These are phyloP conservation scores for Listrodromus nycthemerus DNA, from an alignment of 2,888 invertebrate genomes.

Conservation along the genomic window DNA sequence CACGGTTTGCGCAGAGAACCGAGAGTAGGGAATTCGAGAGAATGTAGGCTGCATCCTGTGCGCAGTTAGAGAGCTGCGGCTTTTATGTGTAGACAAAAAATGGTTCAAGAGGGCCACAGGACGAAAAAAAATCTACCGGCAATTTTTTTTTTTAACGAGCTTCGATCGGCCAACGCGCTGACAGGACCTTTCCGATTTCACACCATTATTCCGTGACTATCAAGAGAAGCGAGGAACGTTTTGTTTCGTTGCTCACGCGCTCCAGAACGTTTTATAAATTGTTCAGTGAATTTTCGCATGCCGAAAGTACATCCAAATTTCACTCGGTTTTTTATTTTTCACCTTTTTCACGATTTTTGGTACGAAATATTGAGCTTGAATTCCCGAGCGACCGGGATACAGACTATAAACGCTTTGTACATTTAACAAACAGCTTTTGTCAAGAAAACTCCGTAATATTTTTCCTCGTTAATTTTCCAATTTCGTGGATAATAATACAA, in stretches of 20 bases:
- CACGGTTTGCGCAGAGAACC: background rate
- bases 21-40: background rate
- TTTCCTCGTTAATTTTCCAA: background rate
- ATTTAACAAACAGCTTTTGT: background rate
- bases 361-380: background rate
- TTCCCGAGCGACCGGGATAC: background rate
- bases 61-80: constrained; percentile 1
- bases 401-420: background rate
- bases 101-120: background rate
- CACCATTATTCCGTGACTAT: background rate
- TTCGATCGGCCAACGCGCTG: background rate
- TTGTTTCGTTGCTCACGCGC: too few species aligned
- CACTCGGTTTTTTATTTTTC: background rate
- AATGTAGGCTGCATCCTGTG: too few species aligned
- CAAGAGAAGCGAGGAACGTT: background rate
- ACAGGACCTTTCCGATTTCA: background rate
- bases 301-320: background rate
- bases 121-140: constrained; percentile 1
- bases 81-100: constrained; percentile 7
- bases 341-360: background rate
- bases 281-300: background rate
- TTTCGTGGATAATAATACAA: too few species aligned
- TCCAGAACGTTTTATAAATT: too few species aligned
- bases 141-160: background rate
- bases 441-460: background rate